These are phyloP conservation scores for Drosophila sordidapex DNA, from an alignment of 2,888 invertebrate species.

Conservation along the genomic window DNA sequence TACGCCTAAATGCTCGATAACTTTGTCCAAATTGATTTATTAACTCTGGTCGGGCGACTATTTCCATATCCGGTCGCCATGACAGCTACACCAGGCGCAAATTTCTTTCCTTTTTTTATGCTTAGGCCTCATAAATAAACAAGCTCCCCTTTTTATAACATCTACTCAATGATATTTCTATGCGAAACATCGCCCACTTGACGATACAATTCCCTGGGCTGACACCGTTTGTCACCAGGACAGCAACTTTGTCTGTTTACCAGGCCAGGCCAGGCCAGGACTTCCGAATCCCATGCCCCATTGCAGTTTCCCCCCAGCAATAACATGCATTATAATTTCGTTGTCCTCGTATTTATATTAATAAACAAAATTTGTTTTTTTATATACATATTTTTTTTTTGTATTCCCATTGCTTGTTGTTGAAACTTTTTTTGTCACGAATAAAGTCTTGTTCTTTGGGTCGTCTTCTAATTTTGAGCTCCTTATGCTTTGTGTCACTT, in stretches of 20 bases:
- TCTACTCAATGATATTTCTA: constrained; percentile 59
- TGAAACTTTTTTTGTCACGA: constrained; percentile 77
- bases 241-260: constrained; percentile 56
- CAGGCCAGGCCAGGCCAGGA: constrained; percentile 3
- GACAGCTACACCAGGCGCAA: constrained; percentile 58
- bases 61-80: constrained; percentile 64
- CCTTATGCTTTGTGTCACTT: constrained; percentile 58
- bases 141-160: constrained; percentile 54
- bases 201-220: constrained; percentile 45
- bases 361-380: constrained; percentile 66
- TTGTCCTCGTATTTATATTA: constrained; percentile 77
- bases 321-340: constrained; percentile 64
- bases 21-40: constrained; percentile 79
- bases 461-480: constrained; percentile 58
- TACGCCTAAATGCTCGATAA: constrained; percentile 77
- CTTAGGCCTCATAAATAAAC: constrained; percentile 72
- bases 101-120: constrained; percentile 39
- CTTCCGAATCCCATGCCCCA: constrained; percentile 8
- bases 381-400: constrained; percentile 2
- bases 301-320: constrained; percentile 35
- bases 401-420: constrained; percentile 45
- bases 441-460: constrained; percentile 34
- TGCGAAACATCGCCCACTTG: constrained; percentile 58
- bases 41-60: constrained; percentile 53
- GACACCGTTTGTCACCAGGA: constrained; percentile 83